phyloP scores from a whole-genome alignment of 92 coral and sea anemone species.

The Nematostella vectensis region DNA sequence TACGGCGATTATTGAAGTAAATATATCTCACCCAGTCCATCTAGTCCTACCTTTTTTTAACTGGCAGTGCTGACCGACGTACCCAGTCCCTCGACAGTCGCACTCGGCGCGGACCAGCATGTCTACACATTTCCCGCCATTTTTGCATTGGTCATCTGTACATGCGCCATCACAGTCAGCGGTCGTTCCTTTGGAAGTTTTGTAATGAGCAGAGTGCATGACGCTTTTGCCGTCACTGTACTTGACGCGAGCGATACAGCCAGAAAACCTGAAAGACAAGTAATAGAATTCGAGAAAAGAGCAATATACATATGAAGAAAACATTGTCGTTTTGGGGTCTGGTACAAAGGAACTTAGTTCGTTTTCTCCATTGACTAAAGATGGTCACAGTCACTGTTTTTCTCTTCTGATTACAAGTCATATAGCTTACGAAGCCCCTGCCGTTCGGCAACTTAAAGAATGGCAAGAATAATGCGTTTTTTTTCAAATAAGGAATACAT shows the following conservation, averaged over 20 bases:
- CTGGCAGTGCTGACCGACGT: constrained; percentile 26
- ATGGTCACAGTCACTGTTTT: no score
- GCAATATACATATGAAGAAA: no score
- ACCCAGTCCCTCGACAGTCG: constrained; percentile 51
- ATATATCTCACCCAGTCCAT: no score
- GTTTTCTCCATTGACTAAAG: no score
- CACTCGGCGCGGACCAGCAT: constrained; percentile 35
- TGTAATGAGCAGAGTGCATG: constrained; percentile 12
- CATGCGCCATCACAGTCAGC: constrained; percentile 44
- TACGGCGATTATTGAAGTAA: no score
- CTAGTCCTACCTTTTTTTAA: not conserved
- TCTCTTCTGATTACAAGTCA: no score
- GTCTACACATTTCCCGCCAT: constrained; percentile 57
- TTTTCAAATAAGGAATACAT: no score
- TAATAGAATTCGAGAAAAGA: not conserved
- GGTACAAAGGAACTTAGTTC: no score
- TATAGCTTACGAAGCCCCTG: no score
- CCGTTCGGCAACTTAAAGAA: no score
- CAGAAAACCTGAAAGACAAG: constrained; percentile 17
- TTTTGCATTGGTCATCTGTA: constrained; percentile 20
- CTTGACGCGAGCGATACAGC: constrained; percentile 37
- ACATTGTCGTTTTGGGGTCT: no score
- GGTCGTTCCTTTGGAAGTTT: constrained; percentile 17
- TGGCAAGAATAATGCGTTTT: no score
- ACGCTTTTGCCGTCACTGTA: constrained; percentile 20